Percentiles rank a stretch among this genome's conserved stretches.
Conservation (phyloP, 2,113 vertebrate species). For the Toxotes chatareus region DNA sequence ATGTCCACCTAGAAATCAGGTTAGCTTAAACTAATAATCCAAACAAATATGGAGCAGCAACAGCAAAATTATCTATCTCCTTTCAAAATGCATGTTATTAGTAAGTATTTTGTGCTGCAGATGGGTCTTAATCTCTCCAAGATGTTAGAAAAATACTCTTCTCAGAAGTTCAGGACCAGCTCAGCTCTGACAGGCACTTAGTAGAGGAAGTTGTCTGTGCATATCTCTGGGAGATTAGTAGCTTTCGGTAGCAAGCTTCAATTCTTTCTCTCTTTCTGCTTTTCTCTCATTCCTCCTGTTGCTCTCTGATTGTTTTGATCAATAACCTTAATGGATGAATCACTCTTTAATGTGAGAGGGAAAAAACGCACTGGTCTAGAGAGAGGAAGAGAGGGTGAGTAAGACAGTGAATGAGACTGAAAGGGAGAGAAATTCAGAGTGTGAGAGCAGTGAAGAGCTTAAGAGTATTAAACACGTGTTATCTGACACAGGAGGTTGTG, state of each 20-base stretch:
- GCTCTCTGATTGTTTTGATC: constrained; percentile 68
- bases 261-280: constrained; percentile 19
- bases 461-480: constrained; percentile 53
- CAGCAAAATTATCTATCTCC: fast-evolving
- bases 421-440: constrained; percentile 28
- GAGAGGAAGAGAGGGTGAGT: not conserved
- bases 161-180: constrained; percentile 17
- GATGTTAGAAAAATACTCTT: not conserved
- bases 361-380: constrained; percentile 3
- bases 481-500: constrained; percentile 51
- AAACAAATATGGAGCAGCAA: not conserved
- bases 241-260: constrained; percentile 12
- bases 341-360: constrained; percentile 21
- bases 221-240: constrained; percentile 61
- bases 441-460: constrained; percentile 38
- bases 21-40: not conserved
- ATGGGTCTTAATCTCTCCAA: not conserved
- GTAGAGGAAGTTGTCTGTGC: constrained; percentile 24
- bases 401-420: constrained; percentile 14
- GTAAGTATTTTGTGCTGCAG: not conserved
- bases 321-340: constrained; percentile 66
- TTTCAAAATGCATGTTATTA: not conserved
- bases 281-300: constrained; percentile 49
- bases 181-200: constrained; percentile 29
- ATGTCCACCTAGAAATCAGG: not conserved